Evolutionary conservation across 2,888 invertebrate genomes (phyloP).

Genomic region (Catocala sponsa): DNA sequence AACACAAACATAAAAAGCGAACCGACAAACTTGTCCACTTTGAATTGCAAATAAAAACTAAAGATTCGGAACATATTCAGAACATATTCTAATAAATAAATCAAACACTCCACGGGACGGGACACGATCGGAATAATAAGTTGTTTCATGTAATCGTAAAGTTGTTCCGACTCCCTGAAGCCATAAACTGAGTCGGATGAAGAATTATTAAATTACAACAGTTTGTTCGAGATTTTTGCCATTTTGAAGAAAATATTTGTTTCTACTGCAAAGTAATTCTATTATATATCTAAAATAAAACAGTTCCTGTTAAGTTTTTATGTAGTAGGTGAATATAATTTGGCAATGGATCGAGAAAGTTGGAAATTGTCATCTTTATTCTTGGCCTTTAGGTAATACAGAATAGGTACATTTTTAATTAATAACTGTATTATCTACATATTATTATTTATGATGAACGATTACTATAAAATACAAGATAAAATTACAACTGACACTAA

Average conservation of each 20-base stretch:
- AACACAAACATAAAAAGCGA: conserved; percentile 37
- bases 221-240: conserved; percentile 15
- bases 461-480: too few species aligned
- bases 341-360: too few species aligned
- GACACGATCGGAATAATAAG: conserved; percentile 57
- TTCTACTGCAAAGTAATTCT: conserved; percentile 5
- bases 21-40: conserved; percentile 38
- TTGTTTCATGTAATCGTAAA: conserved; percentile 54
- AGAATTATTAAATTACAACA: conserved; percentile 52
- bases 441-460: too few species aligned
- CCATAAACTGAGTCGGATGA: conserved; percentile 41
- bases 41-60: conserved; percentile 47
- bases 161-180: conserved; percentile 39
- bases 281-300: too few species aligned
- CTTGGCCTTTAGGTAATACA: too few species aligned
- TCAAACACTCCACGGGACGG: conserved; percentile 45
- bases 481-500: too few species aligned
- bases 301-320: too few species aligned
- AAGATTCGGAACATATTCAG: conserved; percentile 52
- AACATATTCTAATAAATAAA: conserved; percentile 60
- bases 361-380: too few species aligned
- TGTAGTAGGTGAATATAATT: too few species aligned
- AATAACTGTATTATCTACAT: too few species aligned
- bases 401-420: too few species aligned
- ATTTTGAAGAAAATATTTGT: conserved; percentile 8